Evolutionary conservation across 2,888 invertebrate species (phyloP), one percentile per base, ranked within the genome.

Genomic region (Thalpophila matura): DNA sequence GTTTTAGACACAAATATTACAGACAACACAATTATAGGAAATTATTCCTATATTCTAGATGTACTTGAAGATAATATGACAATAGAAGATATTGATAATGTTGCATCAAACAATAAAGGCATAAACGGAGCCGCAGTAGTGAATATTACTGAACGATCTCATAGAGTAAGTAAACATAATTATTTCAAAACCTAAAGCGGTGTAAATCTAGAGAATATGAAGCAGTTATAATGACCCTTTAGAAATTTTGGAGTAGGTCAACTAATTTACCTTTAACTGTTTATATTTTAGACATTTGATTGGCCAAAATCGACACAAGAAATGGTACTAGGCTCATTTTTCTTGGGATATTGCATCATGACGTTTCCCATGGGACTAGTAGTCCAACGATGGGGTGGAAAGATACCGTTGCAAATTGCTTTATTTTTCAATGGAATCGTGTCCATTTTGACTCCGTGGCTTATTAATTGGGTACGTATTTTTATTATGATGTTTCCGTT

Each of bases 381-480:
- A 29, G 95, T 96, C 0, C 96, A 96, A 75, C 88, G 91, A 0
- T 95, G 95, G 88, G 97, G 97, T 1, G 96, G 96, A 0, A 96
- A 96, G 73, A 86, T 95, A 31, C 90, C 97, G 0, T 77, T 95
- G 9, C 91, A 93, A 24, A 65, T 91, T 0, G 91, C 95, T 0
- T 83, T 96, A 46, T 74, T 86, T 7, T 57, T 84, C 4, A 91
- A 87, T 51, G 89, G 84, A 0, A 18, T 90, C 0, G 60, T 85
- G 0, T 86, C 87, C 1, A 67, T 91, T 24, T 31, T 85, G 0
- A 84, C 88, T 0, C 92, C 92, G 0, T 89, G 88, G 88, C 38
- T 89, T 5, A 84, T 82, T 14, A 38, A 81, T 18, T 85, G 86
- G 84, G 92, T 92, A 79, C 80, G 84, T 53, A 14, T 22, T 10